phyloP scores from a whole-genome alignment of 2,113 vertebrate genomes.

The Apodemus speciosus region DNA sequence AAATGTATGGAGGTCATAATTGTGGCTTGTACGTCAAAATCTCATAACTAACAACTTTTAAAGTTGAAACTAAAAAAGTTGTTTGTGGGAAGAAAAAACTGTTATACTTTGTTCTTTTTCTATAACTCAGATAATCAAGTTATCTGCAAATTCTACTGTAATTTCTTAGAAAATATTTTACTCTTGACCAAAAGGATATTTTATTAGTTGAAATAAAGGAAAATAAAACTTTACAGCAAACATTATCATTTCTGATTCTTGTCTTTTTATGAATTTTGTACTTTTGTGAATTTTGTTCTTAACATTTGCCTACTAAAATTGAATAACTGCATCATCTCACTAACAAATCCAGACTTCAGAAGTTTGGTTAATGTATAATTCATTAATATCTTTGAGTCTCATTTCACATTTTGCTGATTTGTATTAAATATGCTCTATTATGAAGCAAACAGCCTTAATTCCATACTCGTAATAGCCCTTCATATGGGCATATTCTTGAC shows the following conservation, averaged over 20 bases:
- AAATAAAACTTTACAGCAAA: slow-evolving; percentile 59
- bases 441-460: slow-evolving; percentile 70
- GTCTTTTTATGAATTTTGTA: too few species aligned
- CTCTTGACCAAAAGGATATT: slow-evolving; percentile 53
- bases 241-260: slow-evolving; percentile 49
- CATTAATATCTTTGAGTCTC: slow-evolving; percentile 51
- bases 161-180: slow-evolving; percentile 57
- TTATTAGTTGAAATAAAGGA: slow-evolving; percentile 39
- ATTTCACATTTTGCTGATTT: slow-evolving; percentile 61
- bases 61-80: slow-evolving; percentile 52
- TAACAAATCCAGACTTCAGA: slow-evolving; percentile 56
- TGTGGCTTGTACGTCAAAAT: slow-evolving; percentile 32
- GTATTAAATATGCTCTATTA: slow-evolving; percentile 68
- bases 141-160: slow-evolving; percentile 39
- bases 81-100: slow-evolving; percentile 46
- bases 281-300: slow-evolving; percentile 50
- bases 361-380: slow-evolving; percentile 48
- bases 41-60: slow-evolving; percentile 53
- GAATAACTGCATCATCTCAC: slow-evolving; percentile 37
- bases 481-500: slow-evolving; percentile 76
- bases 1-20: slow-evolving; percentile 4
- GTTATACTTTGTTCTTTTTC: slow-evolving; percentile 1
- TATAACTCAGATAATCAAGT: slow-evolving; percentile 52
- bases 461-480: slow-evolving; percentile 75
- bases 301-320: slow-evolving; percentile 53